phyloP scores from a whole-genome alignment of 2,888 invertebrate species.

The Papilio elwesi region DNA sequence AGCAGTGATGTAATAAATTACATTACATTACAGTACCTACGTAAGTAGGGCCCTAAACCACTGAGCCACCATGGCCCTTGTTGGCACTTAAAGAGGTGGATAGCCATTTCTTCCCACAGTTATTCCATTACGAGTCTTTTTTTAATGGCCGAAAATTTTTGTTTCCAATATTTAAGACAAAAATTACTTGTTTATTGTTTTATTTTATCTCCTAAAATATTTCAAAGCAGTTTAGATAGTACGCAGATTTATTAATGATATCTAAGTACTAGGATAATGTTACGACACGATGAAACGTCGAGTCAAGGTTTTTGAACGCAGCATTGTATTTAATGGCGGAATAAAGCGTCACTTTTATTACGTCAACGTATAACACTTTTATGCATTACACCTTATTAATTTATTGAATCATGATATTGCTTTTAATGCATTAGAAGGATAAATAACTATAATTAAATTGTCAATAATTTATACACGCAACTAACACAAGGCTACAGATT shows the following conservation, averaged over 20 bases:
- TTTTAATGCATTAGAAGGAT: neutral
- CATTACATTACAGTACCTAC: too few relatives aligned
- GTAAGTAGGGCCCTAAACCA: too few relatives aligned
- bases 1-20: too few relatives aligned
- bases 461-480: too few relatives aligned
- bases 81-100: too few relatives aligned
- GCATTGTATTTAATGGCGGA: conserved; percentile 52
- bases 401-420: conserved; percentile 21
- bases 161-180: too few relatives aligned
- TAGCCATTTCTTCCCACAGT: too few relatives aligned
- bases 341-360: conserved; percentile 49
- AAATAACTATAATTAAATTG: too few relatives aligned
- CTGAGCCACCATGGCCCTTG: too few relatives aligned
- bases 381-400: conserved; percentile 29
- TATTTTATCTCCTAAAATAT: conserved; percentile 16
- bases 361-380: conserved; percentile 35
- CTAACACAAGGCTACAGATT: too few relatives aligned
- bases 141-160: too few relatives aligned
- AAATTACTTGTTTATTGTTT: neutral
- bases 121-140: too few relatives aligned
- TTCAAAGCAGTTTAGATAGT: conserved; percentile 25
- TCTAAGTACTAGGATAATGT: conserved; percentile 28
- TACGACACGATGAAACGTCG: conserved; percentile 17
- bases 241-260: conserved; percentile 32
- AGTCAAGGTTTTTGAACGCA: conserved; percentile 47